Evolutionary conservation across 2,888 invertebrate genomes (phyloP).

Genomic region (Drosophila greeni): DNA sequence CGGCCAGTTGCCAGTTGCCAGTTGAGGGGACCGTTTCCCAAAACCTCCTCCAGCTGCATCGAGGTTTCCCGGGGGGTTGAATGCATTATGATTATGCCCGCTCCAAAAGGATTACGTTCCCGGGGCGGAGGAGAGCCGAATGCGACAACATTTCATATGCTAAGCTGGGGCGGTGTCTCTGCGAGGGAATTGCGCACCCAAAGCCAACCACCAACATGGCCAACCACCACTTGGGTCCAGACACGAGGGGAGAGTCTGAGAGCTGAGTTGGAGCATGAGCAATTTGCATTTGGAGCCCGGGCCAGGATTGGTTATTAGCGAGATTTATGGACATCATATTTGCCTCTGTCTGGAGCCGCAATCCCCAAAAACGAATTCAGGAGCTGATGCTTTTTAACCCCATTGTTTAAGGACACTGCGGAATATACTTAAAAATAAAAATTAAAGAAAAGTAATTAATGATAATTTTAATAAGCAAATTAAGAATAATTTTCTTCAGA

Average conservation of each 20-base stretch:
- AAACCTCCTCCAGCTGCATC: not conserved
- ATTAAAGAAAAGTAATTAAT: not conserved
- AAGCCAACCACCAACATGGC: conserved; percentile 48
- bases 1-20: conserved; percentile 21
- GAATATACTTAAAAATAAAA: not conserved
- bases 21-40: conserved; percentile 1
- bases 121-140: conserved; percentile 12
- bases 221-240: conserved; percentile 43
- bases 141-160: conserved; percentile 65
- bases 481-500: not conserved
- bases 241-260: conserved; percentile 13
- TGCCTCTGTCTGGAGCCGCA: conserved; percentile 7
- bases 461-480: too few species aligned
- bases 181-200: conserved; percentile 17
- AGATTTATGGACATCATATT: conserved; percentile 12
- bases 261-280: conserved; percentile 68
- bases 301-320: conserved; percentile 78
- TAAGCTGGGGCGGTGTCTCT: conserved; percentile 45
- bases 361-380: conserved; percentile 13
- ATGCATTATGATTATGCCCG: conserved; percentile 74
- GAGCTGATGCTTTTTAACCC: conserved; percentile 6
- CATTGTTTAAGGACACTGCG: conserved; percentile 14
- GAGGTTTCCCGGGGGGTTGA: conserved; percentile 28
- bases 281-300: conserved; percentile 78
- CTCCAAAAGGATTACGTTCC: conserved; percentile 35